Evolutionary conservation across 1,140 invertebrate genomes (phyloP), one percentile per base, ranked within the genome.

Genomic region (Diorhabda sublineata): DNA sequence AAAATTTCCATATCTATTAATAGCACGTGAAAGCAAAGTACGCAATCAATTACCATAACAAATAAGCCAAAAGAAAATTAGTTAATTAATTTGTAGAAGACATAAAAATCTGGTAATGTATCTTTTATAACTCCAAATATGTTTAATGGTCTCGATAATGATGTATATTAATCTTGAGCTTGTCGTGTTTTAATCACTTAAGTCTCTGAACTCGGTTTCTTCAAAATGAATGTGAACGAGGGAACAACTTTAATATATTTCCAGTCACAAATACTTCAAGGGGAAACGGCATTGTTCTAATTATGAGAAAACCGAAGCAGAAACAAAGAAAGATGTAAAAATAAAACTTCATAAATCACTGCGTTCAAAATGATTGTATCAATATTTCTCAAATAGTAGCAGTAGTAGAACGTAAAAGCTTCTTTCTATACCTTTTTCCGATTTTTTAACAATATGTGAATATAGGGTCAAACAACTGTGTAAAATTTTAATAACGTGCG

Each of bases 171-270:
- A 52, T 52, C 47, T 52, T 52, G 47, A n/a, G 47, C 47, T 52
- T 52, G 47, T 52, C 47, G 47, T 52, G 47, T 6, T 52, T 52
- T 52, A 52, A 52, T 52, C 47, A 52, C 47, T 52, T 52, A 52
- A 52, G 47, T 52, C 47, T 52, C 47, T n/a, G 47, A 4, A 52
- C 47, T 52, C 47, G 47, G 47, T 52, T 52, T 52, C 47, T 52
- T 52, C 47, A 52, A 52, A 52, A 52, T 52, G 47, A 52, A 52
- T 52, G 47, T 52, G 47, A 52, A 52, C 6, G 47, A 52, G 47
- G 47, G 47, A 52, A 52, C 47, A 52, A 52, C 47, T 52, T 52
- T 52, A 52, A 52, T 52, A 52, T 52, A 52, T 52, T 52, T 52
- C 47, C 47, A 52, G 47, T 52, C 47, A 52, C 47, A 52, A 52